Base-by-base conservation (phyloP, 1,140 invertebrate genomes). In the Heliconius hewitsoni region DNA sequence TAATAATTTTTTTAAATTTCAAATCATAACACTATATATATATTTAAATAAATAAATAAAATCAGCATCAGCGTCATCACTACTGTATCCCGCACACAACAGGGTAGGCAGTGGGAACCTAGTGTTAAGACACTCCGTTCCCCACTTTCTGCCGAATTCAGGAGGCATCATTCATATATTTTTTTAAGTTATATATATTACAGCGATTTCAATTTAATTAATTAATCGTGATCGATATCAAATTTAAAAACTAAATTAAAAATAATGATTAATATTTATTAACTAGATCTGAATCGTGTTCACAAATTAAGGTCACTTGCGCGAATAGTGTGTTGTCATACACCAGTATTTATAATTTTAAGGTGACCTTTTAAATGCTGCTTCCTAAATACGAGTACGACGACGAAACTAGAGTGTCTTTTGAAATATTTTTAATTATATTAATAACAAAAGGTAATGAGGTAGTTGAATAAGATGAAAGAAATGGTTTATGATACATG, bases 231-330 rank as follows among this genome's bases (percentile, higher is more conserved):
- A 11, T n/a, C 55, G 19, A 57, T 9, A n/a, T 57, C 0, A 9
- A 66, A 66, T 66, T 30, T 66, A 66, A 27, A 66, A 3, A 66
- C 1, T 11, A 66, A 60, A 60, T 57, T 57, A 9, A n/a, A 66
- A 27, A 66, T 13, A 27, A 66, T 8, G 3, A 13, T 66, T 66
- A 27, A 66, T 30, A 66, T 66, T 66, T 66, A 66, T 66, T 66
- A 85, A 85, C 84, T 89, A 85, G 86, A 84, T 78, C 79, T 75
- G 52, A 57, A 71, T 85, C 85, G 83, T 82, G 78, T 79, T 72
- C 71, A 76, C 82, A 87, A 91, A 92, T 92, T 92, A 90, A 91
- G 89, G 91, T 87, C 89, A 91, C 85, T 89, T 86, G 80, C 82
- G 77, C 80, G 81, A 87, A 86, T 86, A 83, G 78, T 73, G 77